Conservation (phyloP, 2,113 vertebrate genomes). For the Istiophorus platypterus region DNA sequence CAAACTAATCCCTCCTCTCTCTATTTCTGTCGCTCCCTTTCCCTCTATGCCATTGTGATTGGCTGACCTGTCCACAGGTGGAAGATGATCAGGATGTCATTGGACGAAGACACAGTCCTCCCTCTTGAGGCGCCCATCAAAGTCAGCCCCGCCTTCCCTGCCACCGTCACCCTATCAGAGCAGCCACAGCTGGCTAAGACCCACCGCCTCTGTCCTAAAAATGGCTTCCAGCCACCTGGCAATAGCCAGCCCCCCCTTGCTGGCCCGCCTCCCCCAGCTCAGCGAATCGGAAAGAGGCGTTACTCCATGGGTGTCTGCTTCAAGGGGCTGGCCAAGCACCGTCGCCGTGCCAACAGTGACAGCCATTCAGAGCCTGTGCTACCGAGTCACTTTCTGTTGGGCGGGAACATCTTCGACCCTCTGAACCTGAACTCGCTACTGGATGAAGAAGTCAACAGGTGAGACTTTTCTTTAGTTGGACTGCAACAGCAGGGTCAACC, state of each 20-base stretch:
- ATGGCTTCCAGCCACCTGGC: constrained; percentile 81
- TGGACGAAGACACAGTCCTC: constrained; percentile 73
- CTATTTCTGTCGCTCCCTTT: too few relatives aligned
- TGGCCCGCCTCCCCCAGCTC: constrained; percentile 20
- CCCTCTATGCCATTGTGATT: constrained; percentile 54
- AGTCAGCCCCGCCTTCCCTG: constrained; percentile 42
- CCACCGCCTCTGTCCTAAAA: constrained; percentile 73
- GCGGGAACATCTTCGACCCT: constrained; percentile 95
- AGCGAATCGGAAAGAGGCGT: constrained; percentile 84
- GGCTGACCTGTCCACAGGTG: background rate
- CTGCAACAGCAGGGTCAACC: too few relatives aligned
- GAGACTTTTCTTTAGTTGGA: too few relatives aligned
- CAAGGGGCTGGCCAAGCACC: constrained; percentile 88
- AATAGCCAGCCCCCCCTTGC: constrained; percentile 45
- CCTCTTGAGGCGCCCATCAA: constrained; percentile 26
- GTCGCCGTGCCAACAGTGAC: constrained; percentile 88
- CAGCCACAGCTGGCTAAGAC: constrained; percentile 50
- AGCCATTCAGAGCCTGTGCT: constrained; percentile 86
- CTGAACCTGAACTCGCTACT: constrained; percentile 93
- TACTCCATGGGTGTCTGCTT: constrained; percentile 87
- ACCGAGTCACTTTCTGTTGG: constrained; percentile 90
- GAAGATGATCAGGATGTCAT: constrained; percentile 79
- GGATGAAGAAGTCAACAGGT: constrained; percentile 92
- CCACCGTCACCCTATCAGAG: constrained; percentile 53
- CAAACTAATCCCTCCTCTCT: background rate